Base-by-base conservation (phyloP, 2,113 vertebrate genomes). In the Zosterops lateralis region DNA sequence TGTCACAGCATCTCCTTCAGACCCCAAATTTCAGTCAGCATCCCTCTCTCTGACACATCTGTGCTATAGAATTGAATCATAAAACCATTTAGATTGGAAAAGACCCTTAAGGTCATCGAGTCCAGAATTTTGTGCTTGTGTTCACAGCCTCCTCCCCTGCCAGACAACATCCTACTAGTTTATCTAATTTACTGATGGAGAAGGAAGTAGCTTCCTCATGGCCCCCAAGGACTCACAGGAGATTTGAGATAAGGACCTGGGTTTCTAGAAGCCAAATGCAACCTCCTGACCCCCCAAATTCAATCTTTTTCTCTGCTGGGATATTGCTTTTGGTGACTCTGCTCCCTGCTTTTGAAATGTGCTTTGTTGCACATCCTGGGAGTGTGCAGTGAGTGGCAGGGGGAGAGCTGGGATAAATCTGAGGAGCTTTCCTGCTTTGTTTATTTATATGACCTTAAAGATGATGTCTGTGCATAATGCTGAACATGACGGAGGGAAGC, bases 391-490 rank as follows among this genome's bases (percentile, higher is more conserved):
- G 0, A 53, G 74, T 25, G n/a, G 16, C 13, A 12, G 32, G 17
- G 60, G 45, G 38, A 91, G 38, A 45, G 64, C 31, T 5, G 58
- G 71, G 81, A 80, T 34, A n/a, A 68, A 42, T 34, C 38, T 10
- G 56, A 77, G 47, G 57, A 71, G 75, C 31, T 92, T 74, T 72
- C 72, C 44, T 86, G 68, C 15, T 92, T 92, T 94, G 92, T 86
- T 95, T 96, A 64, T 96, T 88, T 95, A 45, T 93, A 71, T 76
- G 88, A 95, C 90, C 93, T 96, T 89, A 95, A 89, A 92, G 90
- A 89, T 67, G 81, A 77, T 79, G 78, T 40, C 94, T 7, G 4
- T 25, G 75, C 87, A 76, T 77, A 91, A 87, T 28, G 73, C 17
- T 70, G 77, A 61, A 78, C 80, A 65, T 45, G 90, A 94, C 17